Percentiles rank a stretch among this genome's conserved stretches.
These are phyloP conservation scores for Chauna torquata DNA, from an alignment of 2,113 vertebrate genomes.

Conservation along the genomic window DNA sequence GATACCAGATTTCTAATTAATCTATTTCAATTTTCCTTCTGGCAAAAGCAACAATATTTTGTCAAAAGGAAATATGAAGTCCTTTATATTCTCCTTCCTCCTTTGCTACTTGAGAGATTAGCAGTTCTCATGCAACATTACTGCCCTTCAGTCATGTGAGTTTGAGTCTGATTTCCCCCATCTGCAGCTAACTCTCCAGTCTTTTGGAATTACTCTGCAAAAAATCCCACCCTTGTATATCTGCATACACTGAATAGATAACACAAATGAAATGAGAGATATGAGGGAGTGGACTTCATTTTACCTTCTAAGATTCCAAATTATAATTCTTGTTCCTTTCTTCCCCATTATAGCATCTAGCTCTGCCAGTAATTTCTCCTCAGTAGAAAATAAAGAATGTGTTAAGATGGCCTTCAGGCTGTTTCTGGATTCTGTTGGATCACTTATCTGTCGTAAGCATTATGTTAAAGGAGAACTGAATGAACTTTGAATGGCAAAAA, in stretches of 20 bases:
- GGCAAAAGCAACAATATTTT: background rate
- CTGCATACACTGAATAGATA: background rate
- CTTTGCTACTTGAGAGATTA: background rate
- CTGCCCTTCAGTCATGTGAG: background rate
- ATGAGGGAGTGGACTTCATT: background rate
- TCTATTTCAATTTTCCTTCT: background rate
- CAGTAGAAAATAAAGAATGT: conserved; percentile 84
- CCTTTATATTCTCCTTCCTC: background rate
- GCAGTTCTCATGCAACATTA: background rate
- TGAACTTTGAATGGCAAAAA: background rate
- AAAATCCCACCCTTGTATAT: background rate
- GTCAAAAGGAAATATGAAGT: background rate
- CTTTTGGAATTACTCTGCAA: background rate
- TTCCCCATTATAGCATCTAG: conserved; percentile 79
- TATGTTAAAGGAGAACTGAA: conserved; percentile 81
- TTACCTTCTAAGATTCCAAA: conserved; percentile 94
- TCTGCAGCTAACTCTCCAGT: background rate
- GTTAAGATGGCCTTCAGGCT: conserved; percentile 87
- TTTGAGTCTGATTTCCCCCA: background rate
- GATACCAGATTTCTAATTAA: background rate
- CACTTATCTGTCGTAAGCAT: conserved; percentile 76
- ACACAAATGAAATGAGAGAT: background rate
- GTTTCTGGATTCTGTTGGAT: conserved; percentile 72
- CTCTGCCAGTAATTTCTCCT: conserved; percentile 83
- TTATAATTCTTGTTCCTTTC: conserved; percentile 93